Conservation (phyloP, 2,888 invertebrate species). For the Chouioia cunea region DNA sequence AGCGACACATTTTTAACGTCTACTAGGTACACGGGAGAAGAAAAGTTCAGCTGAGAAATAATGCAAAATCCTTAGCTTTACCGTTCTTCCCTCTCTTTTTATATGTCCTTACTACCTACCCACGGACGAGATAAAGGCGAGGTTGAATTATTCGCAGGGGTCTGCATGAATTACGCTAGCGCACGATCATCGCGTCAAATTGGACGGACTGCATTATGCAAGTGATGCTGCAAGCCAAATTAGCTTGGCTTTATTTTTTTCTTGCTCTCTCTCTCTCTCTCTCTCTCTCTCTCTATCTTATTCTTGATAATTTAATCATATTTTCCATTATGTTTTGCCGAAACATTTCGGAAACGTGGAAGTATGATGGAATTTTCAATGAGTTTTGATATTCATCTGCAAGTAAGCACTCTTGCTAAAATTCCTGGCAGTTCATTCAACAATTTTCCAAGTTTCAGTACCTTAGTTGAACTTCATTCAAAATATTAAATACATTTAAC, state of each 20-base stretch:
- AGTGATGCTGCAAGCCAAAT: conserved; percentile 13
- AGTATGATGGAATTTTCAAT: too few species aligned
- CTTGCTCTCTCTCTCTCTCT: background rate
- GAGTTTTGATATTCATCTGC: too few species aligned
- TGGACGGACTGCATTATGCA: conserved; percentile 18
- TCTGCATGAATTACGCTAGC: conserved; percentile 11
- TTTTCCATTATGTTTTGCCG: too few species aligned
- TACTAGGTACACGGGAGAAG: background rate
- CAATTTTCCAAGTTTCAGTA: too few species aligned
- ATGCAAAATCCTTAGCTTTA: conserved; percentile 36
- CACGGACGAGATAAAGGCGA: background rate
- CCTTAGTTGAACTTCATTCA: too few species aligned
- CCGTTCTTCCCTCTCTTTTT: conserved; percentile 23
- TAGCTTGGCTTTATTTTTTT: conserved; percentile 4
- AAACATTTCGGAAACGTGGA: too few species aligned
- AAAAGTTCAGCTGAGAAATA: conserved; percentile 35
- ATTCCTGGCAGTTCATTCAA: too few species aligned
- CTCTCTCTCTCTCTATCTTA: too few species aligned
- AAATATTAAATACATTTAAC: too few species aligned
- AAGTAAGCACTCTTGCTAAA: too few species aligned
- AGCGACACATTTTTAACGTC: too few species aligned
- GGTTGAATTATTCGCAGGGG: conserved; percentile 31
- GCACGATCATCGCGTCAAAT: conserved; percentile 28
- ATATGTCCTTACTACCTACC: background rate
- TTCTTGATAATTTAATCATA: too few species aligned